phyloP scores from a whole-genome alignment of 2,888 invertebrate genomes.

The Prostheceraeus crozeri region DNA sequence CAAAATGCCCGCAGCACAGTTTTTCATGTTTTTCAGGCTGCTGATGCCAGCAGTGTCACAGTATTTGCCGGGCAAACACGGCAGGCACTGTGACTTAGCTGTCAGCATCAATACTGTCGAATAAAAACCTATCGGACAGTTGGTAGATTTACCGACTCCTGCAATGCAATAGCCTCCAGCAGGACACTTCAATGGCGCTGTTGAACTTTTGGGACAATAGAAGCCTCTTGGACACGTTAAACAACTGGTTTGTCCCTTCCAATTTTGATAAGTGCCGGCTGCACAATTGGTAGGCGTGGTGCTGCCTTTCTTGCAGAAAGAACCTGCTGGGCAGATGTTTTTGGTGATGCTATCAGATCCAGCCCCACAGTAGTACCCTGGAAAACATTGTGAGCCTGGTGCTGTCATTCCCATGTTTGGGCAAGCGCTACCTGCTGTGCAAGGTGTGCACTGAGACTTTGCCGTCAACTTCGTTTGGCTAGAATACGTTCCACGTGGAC shows the following conservation, averaged over 20 bases:
- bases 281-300: background rate
- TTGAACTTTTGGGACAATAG: too few species aligned
- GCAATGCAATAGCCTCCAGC: too few species aligned
- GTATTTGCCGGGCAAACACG: too few species aligned
- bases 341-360: background rate
- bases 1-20: too few species aligned
- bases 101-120: too few species aligned
- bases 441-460: constrained; percentile 48
- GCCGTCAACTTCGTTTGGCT: constrained; percentile 47
- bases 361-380: background rate
- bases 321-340: background rate
- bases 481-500: constrained; percentile 47
- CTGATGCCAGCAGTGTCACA: too few species aligned
- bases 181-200: too few species aligned
- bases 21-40: too few species aligned
- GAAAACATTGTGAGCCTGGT: background rate
- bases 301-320: background rate
- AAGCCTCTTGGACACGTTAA: background rate
- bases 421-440: constrained; percentile 41
- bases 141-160: too few species aligned
- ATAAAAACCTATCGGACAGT: too few species aligned
- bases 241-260: background rate
- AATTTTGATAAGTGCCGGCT: constrained; percentile 9
- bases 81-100: too few species aligned
- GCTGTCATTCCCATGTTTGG: background rate